Evolutionary conservation across 2,113 vertebrate species (phyloP).

Genomic region (Oenanthe melanoleuca): DNA sequence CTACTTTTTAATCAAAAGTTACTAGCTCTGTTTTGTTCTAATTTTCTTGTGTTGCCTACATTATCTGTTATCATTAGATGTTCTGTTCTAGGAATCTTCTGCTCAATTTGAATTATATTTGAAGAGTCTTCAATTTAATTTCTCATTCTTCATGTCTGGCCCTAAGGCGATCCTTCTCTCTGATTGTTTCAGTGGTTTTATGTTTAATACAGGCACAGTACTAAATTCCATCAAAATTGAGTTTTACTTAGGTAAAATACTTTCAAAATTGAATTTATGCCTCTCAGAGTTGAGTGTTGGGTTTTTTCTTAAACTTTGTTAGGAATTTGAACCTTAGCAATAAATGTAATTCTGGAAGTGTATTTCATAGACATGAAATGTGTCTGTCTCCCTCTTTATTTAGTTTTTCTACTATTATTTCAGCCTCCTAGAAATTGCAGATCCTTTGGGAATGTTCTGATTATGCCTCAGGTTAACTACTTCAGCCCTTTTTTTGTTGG

Average conservation of each 20-base stretch:
- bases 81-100: background rate
- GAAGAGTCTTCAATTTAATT: background rate
- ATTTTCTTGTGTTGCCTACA: background rate
- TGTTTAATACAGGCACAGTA: background rate
- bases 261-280: slow-evolving; percentile 31
- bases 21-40: background rate
- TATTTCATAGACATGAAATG: background rate
- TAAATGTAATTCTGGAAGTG: background rate
- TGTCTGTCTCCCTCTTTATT: background rate
- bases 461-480: background rate
- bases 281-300: background rate
- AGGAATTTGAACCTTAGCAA: background rate
- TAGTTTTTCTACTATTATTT: background rate
- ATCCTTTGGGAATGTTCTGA: background rate
- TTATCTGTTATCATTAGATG: slow-evolving; percentile 1
- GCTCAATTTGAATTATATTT: slow-evolving; percentile 13
- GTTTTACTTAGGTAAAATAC: slow-evolving; percentile 15
- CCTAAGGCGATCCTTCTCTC: background rate
- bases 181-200: background rate
- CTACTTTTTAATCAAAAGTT: background rate
- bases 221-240: background rate
- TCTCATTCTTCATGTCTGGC: slow-evolving; percentile 4
- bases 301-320: background rate
- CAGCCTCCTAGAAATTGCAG: background rate
- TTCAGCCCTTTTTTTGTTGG: background rate